A percentile compares a stretch with the other conserved stretches of the same genome.
Evolutionary conservation across 1,140 invertebrate species (phyloP).

Genomic region (Micrasema minimum): DNA sequence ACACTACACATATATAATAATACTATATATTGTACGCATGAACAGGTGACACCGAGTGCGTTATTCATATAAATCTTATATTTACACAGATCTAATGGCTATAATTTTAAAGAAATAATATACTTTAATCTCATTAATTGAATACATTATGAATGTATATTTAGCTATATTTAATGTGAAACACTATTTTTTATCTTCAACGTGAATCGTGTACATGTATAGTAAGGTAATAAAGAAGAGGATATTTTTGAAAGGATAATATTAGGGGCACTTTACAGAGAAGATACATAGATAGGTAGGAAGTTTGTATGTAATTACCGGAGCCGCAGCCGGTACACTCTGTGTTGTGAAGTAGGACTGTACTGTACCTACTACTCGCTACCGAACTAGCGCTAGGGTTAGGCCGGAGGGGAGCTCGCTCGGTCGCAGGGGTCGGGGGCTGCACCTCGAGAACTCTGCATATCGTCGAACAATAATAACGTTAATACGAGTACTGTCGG

Average conservation of each 20-base stretch:
- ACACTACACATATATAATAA: constrained; percentile 24
- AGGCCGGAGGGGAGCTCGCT: background rate
- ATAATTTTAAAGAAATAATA: constrained; percentile 36
- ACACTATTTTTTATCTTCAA: constrained; percentile 36
- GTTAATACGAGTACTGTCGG: constrained; percentile 38
- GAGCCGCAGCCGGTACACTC: constrained; percentile 45
- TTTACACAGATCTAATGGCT: constrained; percentile 36
- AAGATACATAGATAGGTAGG: constrained; percentile 39
- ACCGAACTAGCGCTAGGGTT: background rate
- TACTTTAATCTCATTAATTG: constrained; percentile 14
- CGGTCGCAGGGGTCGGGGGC: background rate
- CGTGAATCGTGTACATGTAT: constrained; percentile 26
- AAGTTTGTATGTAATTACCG: constrained; percentile 43
- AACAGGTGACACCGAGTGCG: constrained; percentile 13
- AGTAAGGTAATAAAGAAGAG: constrained; percentile 32
- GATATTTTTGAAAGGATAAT: constrained; percentile 41
- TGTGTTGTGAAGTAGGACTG: constrained; percentile 54
- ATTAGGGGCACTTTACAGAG: constrained; percentile 17
- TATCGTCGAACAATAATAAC: constrained; percentile 54
- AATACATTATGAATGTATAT: constrained; percentile 21
- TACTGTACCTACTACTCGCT: constrained; percentile 3
- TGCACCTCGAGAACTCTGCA: constrained; percentile 45
- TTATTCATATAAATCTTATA: constrained; percentile 30
- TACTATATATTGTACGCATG: constrained; percentile 24
- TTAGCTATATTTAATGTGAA: constrained; percentile 27